Base-by-base conservation (phyloP, 1,140 invertebrate genomes). In the Eufriesea mexicana region DNA sequence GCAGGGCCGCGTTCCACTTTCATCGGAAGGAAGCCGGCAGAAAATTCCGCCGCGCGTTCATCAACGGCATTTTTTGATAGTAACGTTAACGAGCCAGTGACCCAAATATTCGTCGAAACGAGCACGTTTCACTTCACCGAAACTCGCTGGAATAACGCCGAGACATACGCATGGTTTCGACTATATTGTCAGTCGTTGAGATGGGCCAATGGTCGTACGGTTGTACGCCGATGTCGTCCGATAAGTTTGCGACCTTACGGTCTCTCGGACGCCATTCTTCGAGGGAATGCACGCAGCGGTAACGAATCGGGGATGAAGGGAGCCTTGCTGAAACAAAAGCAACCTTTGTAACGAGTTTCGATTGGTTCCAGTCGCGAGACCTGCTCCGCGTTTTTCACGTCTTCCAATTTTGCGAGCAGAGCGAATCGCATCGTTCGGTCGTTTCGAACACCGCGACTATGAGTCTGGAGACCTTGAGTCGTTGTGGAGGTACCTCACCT, bases 1-100 rank as follows among this genome's bases (percentile, higher is more conserved):
- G 42, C 28, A 28, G 47, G 2, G 68, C 62, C 55, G 18, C 84
- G 84, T 86, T 86, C 85, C 62, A 86, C 85, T 86, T 86, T 86
- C 85, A 55, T 86, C 86, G 51, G 71, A 75, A 23, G 49, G n/a
- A n/a, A n/a, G n/a, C n/a, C n/a, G n/a, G n/a, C 42, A 54, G 78
- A 80, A 80, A 80, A 81, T 67, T 81, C n/a, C 8, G 45, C 73
- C 84, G 72, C 25, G 51, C 45, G 62, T 55, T 73, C 54, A 76
- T 49, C 55, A 62, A 51, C 25, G 8, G n/a, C 16, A 51, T 47
- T 73, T 72, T 67, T 64, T 35, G 9, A 73, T 28, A 73, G 78
- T 16, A 64, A 25, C 18, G 18, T 54, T 80, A 73, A 54, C 59
- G 47, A 80, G 57, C 59, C 5, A 10, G 20, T 28, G 70, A 73